Base-by-base conservation (phyloP, 2,113 vertebrate species). In the Apaloderma vittatum region DNA sequence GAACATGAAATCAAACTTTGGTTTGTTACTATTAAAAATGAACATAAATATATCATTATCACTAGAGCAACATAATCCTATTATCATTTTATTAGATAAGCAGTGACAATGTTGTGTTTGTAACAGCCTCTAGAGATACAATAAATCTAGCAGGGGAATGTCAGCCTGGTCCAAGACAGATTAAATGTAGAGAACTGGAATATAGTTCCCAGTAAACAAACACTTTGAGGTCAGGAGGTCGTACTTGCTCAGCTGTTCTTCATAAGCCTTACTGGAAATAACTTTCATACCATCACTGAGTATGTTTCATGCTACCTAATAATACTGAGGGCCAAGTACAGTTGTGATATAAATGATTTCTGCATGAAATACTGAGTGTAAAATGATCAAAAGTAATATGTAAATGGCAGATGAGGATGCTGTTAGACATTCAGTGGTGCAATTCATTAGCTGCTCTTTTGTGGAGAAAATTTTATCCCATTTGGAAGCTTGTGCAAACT, bases 151-250 rank as follows among this genome's bases (percentile, higher is more conserved):
- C 23, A 85, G 16, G 91, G 84, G 93, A 96, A 97, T 95, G 83
- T 93, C 86, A 95, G 83, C 73, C 67, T 76, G 18, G 80, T 94
- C 92, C 96, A 97, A 97, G 61, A 93, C 66, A 95, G 92, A 95
- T 94, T 97, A 97, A 92, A 97, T 87, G 61, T 61, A 93, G 96
- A 92, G 92, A 97, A 96, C 88, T 84, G 90, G 95, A 97, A 95
- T 94, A 95, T 6, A 96, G 90, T 97, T 97, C 94, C 94, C 96
- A 97, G 96, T 95, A 97, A 95, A 96, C 96, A 94, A 97, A 97
- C 97, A 91, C 94, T 96, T 97, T 34, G 46, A 76, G 94, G 86
- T 92, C 96, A 94, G 86, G 70, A 93, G 86, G 89, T 96, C 11
- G 0, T 94, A 96, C 95, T 97, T 96, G 92, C 94, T 97, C 94